Base-by-base conservation (phyloP, 2,888 invertebrate species). In the Erebia ligea region DNA sequence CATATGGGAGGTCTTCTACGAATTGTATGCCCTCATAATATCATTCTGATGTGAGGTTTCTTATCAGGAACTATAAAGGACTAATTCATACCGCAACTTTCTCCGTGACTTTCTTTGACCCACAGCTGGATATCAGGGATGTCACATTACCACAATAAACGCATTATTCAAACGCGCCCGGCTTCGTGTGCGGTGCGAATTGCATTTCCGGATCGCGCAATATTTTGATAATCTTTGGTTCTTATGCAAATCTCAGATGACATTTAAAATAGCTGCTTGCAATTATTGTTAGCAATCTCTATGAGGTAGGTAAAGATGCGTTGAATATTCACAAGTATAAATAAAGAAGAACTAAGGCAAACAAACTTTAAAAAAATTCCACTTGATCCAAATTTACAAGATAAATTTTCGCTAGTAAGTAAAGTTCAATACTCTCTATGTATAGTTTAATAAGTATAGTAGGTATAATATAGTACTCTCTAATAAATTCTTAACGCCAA, bases 61-160 rank as follows among this genome's bases (percentile, higher is more conserved):
- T 59, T 34, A 17, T 61, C 42, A 61, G 45, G 34, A 63, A 34
- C 15, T 63, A n/a, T 50, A 63, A 63, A 50, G 54, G 64, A 54
- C 25, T 52, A 13, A 2, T n/a, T 54, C 21, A 54, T 40, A 19
- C 15, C 4, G 2, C 13, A 0, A 48, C 64, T 64, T 64, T 64
- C 64, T 34, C 63, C n/a, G 63, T 52, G 52, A 52, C 64, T 64
- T 64, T 64, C 64, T 52, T 34, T 17, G 64, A 64, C 64, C 54
- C 64, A 40, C 52, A 64, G 40, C 19, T 34, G 34, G 34, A 54
- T 40, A 40, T 64, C 19, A 54, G 34, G 34, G 34, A 40, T 52
- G 54, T 64, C 19, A 54, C 52, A 40, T 17, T 15, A 11, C 25
- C 21, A 25, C n/a, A 50, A 25, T 25, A 34, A 63, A 63, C 25